Percentiles rank a stretch among this genome's conserved stretches.
Conservation (phyloP, 2,888 invertebrate species). For the Mantis religiosa region DNA sequence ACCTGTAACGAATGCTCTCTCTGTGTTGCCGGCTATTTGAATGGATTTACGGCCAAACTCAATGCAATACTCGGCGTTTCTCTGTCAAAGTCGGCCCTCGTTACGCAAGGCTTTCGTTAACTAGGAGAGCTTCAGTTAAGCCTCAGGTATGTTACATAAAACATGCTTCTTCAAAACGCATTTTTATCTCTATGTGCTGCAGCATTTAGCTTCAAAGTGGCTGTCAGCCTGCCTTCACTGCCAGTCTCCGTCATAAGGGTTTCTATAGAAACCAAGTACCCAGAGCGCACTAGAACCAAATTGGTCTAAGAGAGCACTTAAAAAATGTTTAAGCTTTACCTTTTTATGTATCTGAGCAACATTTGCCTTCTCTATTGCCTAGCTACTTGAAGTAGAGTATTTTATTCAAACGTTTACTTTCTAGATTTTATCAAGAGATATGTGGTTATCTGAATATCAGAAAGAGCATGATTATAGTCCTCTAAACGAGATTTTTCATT, state of each 20-base stretch:
- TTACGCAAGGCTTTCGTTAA: background rate
- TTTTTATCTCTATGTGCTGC: background rate
- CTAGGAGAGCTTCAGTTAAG: background rate
- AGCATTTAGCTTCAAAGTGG: background rate
- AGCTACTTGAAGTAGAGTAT: too few relatives aligned
- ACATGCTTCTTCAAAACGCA: background rate
- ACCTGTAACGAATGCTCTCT: background rate
- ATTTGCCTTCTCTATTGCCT: too few relatives aligned
- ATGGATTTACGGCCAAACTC: background rate
- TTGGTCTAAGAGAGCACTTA: background rate
- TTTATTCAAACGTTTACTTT: too few relatives aligned
- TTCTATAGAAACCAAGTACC: background rate
- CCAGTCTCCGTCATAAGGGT: background rate
- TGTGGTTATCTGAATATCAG: too few relatives aligned
- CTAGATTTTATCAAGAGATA: too few relatives aligned
- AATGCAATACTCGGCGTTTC: background rate
- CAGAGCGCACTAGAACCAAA: background rate
- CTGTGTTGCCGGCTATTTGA: background rate
- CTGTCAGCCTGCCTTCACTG: background rate
- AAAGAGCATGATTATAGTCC: too few relatives aligned
- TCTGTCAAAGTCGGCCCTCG: background rate
- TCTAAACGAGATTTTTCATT: too few relatives aligned
- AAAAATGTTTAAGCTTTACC: too few relatives aligned
- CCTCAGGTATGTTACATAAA: background rate
- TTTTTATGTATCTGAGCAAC: too few relatives aligned